Conservation (phyloP, 2,113 vertebrate genomes). For the Sceloporus undulatus region DNA sequence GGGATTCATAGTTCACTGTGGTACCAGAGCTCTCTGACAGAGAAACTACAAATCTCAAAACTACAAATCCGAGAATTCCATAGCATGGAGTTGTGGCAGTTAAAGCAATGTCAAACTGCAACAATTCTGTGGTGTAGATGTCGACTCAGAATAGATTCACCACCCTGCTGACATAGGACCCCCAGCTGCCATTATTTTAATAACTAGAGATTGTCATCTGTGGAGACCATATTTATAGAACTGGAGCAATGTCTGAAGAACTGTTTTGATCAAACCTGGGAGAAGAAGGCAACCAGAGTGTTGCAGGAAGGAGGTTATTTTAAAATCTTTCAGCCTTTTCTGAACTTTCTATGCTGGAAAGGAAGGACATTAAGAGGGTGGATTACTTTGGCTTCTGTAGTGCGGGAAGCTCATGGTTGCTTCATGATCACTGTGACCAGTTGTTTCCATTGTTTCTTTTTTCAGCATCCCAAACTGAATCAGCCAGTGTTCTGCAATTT, state of each 20-base stretch:
- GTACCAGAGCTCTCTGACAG: no score
- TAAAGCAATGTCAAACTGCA: no score
- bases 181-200: no score
- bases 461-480: not conserved
- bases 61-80: no score
- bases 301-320: not conserved
- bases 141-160: no score
- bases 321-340: not conserved
- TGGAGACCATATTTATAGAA: not conserved
- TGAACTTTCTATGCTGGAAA: constrained; percentile 2
- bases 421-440: not conserved
- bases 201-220: not conserved
- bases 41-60: no score
- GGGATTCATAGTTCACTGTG: no score
- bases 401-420: not conserved
- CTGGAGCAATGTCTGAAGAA: not conserved
- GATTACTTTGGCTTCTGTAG: not conserved
- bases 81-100: no score
- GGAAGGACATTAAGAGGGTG: not conserved
- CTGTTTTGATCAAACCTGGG: not conserved
- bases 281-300: not conserved
- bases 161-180: no score
- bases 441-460: constrained; percentile 1
- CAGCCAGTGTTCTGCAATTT: not conserved
- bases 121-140: no score